These are phyloP conservation scores for Prostheceraeus crozeri DNA, from an alignment of 2,888 invertebrate genomes.

Conservation along the genomic window DNA sequence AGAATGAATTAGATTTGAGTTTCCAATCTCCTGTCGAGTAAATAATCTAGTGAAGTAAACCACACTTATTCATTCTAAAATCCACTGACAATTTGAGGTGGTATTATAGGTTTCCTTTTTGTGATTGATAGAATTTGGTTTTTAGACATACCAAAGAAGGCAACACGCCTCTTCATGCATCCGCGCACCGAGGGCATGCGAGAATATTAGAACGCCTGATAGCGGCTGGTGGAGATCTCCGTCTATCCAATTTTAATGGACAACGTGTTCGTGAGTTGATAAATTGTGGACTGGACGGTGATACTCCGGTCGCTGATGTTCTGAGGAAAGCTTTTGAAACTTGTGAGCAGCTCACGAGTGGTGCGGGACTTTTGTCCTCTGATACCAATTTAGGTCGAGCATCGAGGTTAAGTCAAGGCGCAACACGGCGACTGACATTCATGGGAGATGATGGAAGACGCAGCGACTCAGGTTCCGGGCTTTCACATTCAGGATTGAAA, in stretches of 20 bases:
- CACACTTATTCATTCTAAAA: no score
- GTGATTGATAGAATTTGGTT: slow-evolving; percentile 20
- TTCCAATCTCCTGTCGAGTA: no score
- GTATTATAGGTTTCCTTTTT: no score
- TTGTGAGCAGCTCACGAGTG: not conserved
- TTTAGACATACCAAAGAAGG: slow-evolving; percentile 21
- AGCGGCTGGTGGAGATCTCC: slow-evolving; percentile 30
- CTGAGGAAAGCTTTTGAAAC: not conserved
- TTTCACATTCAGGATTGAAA: no score
- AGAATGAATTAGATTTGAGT: no score
- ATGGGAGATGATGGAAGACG: no score
- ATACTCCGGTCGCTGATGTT: not conserved
- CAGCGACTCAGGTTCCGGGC: no score
- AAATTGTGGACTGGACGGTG: not conserved
- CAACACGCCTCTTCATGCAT: slow-evolving; percentile 32
- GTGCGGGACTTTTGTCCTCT: no score
- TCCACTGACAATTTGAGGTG: no score
- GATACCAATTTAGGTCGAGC: not conserved
- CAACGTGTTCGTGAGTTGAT: slow-evolving; percentile 22
- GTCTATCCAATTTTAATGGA: slow-evolving; percentile 20
- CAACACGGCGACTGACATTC: no score
- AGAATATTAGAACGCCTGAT: slow-evolving; percentile 9
- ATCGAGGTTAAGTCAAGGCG: not conserved
- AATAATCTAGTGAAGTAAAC: no score
- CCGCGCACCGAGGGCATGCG: slow-evolving; percentile 23